Evolutionary conservation across 2,888 invertebrate genomes (phyloP), one percentile per base, ranked within the genome.

Genomic region (Xanthorhoe designata): DNA sequence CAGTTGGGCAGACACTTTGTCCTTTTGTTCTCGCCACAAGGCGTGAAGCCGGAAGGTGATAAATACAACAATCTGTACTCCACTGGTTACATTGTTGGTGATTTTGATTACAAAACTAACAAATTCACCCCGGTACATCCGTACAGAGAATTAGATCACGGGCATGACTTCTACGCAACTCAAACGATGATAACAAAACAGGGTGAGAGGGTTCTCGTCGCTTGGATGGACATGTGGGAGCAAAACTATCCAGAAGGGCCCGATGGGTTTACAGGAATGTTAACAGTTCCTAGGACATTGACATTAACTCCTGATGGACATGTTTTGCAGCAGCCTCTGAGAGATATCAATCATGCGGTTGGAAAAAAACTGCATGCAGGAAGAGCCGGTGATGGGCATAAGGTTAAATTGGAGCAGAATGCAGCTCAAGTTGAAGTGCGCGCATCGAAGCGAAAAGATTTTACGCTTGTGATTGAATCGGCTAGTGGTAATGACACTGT

Each of bases 201-300:
- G 2, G 78, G 81, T 0, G 77, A 86, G 0, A 84, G 92, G 66
- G 71, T 93, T 49, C 61, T 89, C 3, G 73, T 93, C 3, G 91
- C 88, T 10, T 94, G 94, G 94, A 70, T 84, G 47, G 88, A 89
- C 69, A 93, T 89, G 90, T 94, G 94, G 94, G 89, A 90, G 3
- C 69, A 82, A 19, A 51, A 65, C 6, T 92, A 92, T 70, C 88
- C 91, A 0, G 92, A 93, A 61, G 77, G 82, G 6, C 47, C 76
- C 0, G 85, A 89, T 61, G 90, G 90, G 2, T 94, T 85, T 70
- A 85, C 88, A n/a, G 94, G 94, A 1, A 83, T 82, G 51, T 85
- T 91, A 81, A 89, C 90, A 2, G 70, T 94, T 3, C 82, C 90
- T 0, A 84, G 94, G 73, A 71, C 70, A 53, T 71, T 94, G n/a